Base-by-base conservation (phyloP, 1,140 invertebrate genomes). In the Drosophila ananassae region DNA sequence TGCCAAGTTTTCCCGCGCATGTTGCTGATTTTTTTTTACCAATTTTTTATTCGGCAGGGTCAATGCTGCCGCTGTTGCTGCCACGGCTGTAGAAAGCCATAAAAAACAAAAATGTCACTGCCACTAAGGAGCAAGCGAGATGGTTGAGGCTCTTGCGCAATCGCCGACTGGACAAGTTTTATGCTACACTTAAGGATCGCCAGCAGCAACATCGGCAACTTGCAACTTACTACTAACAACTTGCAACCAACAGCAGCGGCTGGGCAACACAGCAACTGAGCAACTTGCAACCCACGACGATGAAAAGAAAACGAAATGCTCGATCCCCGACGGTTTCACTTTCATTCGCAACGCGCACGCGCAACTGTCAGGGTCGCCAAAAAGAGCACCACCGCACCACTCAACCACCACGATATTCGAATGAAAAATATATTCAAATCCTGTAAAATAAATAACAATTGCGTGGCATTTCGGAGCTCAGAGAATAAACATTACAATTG, bases 271-370 rank as follows among this genome's bases (percentile, higher is more conserved):
- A 37, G 34, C 34, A 37, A 12, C 34, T 12, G 32, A 51, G 37
- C 74, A 48, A 39, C 68, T 39, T 50, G 39, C 72, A 37, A 53
- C 77, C 48, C 51, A 48, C 69, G 61, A n/a, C 79, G 46, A 63
- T 50, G 83, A 89, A 89, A 83, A 87, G 82, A 89, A 87, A 87
- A 87, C 83, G 83, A 91, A 91, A 91, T 83, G 84, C 76, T 60
- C 62, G 61, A 54, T 73, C 61, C 81, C 77, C 63, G 39, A 64
- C 74, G 78, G 80, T 91, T 91, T 91, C 90, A 91, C 90, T 91
- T 91, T 91, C 90, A 91, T 91, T 91, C 77, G 85, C 74, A 77
- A 71, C 71, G 84, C 80, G 84, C 69, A 89, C 80, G 77, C 85
- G 84, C 79, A 80, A 52, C 84, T 73, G 69, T 46, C 69, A 87